Conservation (phyloP, 1,140 invertebrate genomes). For the Scaptomyza pallida region DNA sequence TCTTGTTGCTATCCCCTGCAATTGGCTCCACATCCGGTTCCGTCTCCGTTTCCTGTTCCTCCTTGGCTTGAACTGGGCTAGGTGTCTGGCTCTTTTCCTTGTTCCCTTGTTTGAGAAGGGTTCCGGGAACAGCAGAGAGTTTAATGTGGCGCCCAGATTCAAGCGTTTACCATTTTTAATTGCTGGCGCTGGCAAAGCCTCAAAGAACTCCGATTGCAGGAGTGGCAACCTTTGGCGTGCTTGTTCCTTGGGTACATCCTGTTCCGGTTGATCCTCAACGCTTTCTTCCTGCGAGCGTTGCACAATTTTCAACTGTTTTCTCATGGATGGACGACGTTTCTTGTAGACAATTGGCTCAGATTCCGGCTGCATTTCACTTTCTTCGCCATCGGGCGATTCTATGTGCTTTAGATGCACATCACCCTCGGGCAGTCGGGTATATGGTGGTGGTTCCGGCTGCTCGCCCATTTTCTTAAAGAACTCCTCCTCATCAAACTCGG, state of each 20-base stretch:
- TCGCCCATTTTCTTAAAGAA: constrained; percentile 75
- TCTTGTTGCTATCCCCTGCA: constrained; percentile 32
- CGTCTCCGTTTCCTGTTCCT: constrained; percentile 41
- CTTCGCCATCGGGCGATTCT: constrained; percentile 67
- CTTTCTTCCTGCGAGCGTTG: constrained; percentile 34
- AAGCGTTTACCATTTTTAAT: constrained; percentile 33
- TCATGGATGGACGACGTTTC: constrained; percentile 20
- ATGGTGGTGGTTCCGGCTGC: constrained; percentile 63
- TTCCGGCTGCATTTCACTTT: constrained; percentile 46
- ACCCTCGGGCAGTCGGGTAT: constrained; percentile 65
- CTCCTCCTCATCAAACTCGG: constrained; percentile 79
- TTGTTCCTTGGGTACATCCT: constrained; percentile 9
- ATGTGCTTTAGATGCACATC: constrained; percentile 75
- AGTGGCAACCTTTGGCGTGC: constrained; percentile 41
- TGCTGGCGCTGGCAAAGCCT: constrained; percentile 52
- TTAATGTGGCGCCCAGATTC: constrained; percentile 64
- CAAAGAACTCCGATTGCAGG: constrained; percentile 74
- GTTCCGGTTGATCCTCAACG: constrained; percentile 13
- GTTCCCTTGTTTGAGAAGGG: constrained; percentile 67
- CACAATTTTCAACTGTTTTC: constrained; percentile 58
- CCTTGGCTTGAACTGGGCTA: constrained; percentile 8
- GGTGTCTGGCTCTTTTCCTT: constrained; percentile 25
- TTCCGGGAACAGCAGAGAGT: constrained; percentile 72
- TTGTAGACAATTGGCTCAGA: constrained; percentile 37
- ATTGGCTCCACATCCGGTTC: constrained; percentile 51